These are phyloP conservation scores for Parasteatoda lunata DNA, from an alignment of 2,888 invertebrate species.

Conservation along the genomic window DNA sequence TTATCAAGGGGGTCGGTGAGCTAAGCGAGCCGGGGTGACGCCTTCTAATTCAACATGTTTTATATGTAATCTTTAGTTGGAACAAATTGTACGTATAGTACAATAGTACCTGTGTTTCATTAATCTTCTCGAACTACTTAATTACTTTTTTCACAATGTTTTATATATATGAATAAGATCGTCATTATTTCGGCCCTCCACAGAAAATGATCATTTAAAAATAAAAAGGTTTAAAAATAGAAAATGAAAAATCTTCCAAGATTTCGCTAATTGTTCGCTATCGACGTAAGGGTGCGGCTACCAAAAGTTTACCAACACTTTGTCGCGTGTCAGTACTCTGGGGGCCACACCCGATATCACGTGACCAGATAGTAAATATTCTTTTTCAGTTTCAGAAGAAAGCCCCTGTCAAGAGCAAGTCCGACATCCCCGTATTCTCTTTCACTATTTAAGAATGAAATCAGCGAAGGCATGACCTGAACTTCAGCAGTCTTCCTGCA, in stretches of 20 bases:
- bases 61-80: too few species aligned
- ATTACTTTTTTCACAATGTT: too few species aligned
- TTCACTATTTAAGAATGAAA: constrained; percentile 20
- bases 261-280: constrained; percentile 61
- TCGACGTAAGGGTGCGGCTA: constrained; percentile 57
- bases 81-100: too few species aligned
- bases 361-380: constrained; percentile 64
- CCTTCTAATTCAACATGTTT: too few species aligned
- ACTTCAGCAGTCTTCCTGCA: background rate
- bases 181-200: too few species aligned
- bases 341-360: constrained; percentile 63
- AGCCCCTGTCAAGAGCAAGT: constrained; percentile 18
- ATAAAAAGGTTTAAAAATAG: background rate
- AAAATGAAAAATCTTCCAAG: constrained; percentile 53
- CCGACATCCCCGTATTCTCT: constrained; percentile 4
- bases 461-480: background rate
- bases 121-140: too few species aligned
- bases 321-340: constrained; percentile 34
- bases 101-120: too few species aligned
- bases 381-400: constrained; percentile 23
- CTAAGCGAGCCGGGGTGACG: too few species aligned
- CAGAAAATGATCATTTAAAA: background rate
- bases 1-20: too few species aligned
- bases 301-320: constrained; percentile 56
- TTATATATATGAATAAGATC: too few species aligned